Conservation (phyloP, 2,113 vertebrate genomes). For the Hippocampus guttulatus region DNA sequence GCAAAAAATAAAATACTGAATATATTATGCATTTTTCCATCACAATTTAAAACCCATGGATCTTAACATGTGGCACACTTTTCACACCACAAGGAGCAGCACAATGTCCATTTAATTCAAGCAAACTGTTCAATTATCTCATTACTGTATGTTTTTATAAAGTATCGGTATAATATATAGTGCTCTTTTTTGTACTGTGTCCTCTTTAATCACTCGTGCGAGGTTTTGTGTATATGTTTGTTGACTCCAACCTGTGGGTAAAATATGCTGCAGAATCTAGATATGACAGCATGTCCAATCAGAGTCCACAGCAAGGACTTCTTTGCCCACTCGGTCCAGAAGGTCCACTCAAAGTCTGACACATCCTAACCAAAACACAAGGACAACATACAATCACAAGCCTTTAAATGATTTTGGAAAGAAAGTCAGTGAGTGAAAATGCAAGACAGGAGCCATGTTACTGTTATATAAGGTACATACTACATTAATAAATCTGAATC, state of each 20-base stretch:
- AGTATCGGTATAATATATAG: too few species aligned
- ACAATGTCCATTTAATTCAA: too few species aligned
- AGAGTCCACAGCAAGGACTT: slow-evolving; percentile 79
- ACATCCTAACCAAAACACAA: slow-evolving; percentile 74
- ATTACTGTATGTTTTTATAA: too few species aligned
- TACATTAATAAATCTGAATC: too few species aligned
- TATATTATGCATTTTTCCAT: not conserved
- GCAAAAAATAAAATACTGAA: not conserved
- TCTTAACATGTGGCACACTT: too few species aligned
- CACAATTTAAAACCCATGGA: not conserved
- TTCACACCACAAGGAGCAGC: too few species aligned
- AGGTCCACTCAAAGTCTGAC: slow-evolving; percentile 93
- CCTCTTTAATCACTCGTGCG: not conserved
- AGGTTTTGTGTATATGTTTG: not conserved
- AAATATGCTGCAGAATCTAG: slow-evolving; percentile 70
- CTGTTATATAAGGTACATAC: too few species aligned
- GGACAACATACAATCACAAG: not conserved
- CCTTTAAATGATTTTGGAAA: not conserved
- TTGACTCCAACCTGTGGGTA: slow-evolving; percentile 74
- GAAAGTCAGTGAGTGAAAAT: not conserved
- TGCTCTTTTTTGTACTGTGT: too few species aligned
- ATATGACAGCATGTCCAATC: slow-evolving; percentile 79
- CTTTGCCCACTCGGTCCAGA: slow-evolving; percentile 90
- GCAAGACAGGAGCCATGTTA: not conserved
- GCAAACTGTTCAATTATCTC: too few species aligned